phyloP scores from a whole-genome alignment of 2,797 vertebrate genomes.

The Lepilemur septentrionalis region DNA sequence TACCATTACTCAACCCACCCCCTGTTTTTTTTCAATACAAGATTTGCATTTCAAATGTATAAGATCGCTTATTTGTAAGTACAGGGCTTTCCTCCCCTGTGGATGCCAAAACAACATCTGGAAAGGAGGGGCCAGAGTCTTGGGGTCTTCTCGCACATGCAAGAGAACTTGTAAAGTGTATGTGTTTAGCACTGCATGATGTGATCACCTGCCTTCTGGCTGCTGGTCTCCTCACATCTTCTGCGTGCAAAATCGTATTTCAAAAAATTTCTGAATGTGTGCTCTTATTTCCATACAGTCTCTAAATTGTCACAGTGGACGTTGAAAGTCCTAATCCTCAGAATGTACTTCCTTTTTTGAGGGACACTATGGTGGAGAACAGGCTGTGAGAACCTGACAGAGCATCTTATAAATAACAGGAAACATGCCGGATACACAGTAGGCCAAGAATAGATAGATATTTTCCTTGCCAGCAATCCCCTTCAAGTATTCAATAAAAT shows the following conservation, averaged over 20 bases:
- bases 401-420: not conserved
- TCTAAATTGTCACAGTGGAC: not conserved
- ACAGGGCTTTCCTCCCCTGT: not conserved
- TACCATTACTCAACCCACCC: not conserved
- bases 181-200: not conserved
- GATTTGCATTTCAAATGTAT: not conserved
- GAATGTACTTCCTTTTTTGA: not conserved
- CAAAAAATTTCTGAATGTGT: not conserved
- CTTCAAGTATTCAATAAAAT: not conserved
- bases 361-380: not conserved
- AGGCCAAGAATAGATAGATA: not conserved
- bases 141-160: not conserved
- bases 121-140: not conserved
- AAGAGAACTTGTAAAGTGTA: not conserved
- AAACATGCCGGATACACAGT: not conserved
- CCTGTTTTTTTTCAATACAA: not conserved
- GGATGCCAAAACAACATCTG: not conserved
- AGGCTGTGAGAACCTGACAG: fast-evolving
- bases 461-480: not conserved
- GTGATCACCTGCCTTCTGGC: not conserved
- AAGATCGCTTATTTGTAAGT: not conserved
- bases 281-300: not conserved
- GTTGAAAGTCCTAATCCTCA: not conserved
- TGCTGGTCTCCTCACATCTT: not conserved
- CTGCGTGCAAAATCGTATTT: not conserved